Conservation (phyloP, 2,797 vertebrate genomes). For the Rhinogobio ventralis region DNA sequence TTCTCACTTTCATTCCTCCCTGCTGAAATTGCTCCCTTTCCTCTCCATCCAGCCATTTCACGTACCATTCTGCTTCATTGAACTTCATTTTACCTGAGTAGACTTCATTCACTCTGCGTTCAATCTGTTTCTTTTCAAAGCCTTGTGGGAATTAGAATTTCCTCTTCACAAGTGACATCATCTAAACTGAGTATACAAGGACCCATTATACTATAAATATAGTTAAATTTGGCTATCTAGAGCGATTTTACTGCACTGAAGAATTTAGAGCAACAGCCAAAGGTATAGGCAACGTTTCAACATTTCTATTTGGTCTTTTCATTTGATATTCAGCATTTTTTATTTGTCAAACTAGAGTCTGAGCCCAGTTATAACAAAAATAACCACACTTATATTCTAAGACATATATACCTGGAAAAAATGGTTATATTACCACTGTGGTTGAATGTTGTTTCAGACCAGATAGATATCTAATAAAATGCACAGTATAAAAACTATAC, state of each 20-base stretch:
- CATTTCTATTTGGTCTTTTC: background rate
- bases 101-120: background rate
- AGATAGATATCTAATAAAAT: conserved; percentile 33
- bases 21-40: background rate
- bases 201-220: background rate
- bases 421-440: background rate
- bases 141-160: background rate
- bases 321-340: background rate
- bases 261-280: background rate
- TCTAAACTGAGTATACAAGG: background rate
- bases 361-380: background rate
- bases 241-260: background rate
- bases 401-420: background rate
- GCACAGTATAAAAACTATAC: conserved; percentile 7
- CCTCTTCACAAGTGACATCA: conserved; percentile 9
- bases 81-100: conserved; percentile 9
- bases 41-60: background rate
- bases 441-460: background rate
- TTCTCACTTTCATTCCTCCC: background rate
- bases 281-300: background rate
- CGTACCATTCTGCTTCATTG: conserved; percentile 11
- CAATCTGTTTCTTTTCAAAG: background rate
- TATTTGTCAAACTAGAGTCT: background rate
- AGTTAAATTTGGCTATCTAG: background rate
- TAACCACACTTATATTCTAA: conserved; percentile 5